Conservation (phyloP, 2,888 invertebrate genomes). For the Antitype chi region DNA sequence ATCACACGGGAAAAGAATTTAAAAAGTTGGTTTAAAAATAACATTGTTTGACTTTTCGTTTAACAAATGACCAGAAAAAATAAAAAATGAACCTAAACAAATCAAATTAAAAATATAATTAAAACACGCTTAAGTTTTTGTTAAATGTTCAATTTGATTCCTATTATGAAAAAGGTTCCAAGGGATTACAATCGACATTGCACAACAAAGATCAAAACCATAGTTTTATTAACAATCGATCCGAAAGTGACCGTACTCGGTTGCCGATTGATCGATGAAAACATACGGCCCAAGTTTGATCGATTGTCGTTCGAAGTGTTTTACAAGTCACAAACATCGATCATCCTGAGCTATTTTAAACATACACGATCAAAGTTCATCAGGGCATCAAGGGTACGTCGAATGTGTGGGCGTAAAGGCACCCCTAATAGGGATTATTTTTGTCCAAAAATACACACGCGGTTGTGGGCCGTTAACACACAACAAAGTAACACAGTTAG, state of each 20-base stretch:
- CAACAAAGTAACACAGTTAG: constrained; percentile 17
- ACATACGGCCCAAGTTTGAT: constrained; percentile 5
- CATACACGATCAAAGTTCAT: constrained; percentile 14
- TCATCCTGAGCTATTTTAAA: constrained; percentile 23
- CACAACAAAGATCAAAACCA: no score
- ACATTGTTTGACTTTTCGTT: constrained; percentile 1
- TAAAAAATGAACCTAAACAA: background rate
- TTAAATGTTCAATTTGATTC: background rate
- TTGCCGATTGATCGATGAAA: constrained; percentile 25
- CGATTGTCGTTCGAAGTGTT: constrained; percentile 10
- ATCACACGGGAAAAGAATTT: background rate
- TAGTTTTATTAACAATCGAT: no score
- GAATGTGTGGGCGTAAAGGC: background rate
- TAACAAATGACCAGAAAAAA: background rate
- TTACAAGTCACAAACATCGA: constrained; percentile 9
- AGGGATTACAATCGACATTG: background rate
- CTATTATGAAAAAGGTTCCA: background rate
- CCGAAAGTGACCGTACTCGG: no score
- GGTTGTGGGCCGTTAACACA: background rate
- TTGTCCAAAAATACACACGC: background rate
- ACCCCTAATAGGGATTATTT: constrained; percentile 1
- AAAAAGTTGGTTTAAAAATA: constrained; percentile 20
- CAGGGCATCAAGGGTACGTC: background rate
- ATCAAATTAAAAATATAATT: no score
- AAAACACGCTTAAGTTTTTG: background rate